These are phyloP conservation scores for Steinernema hermaphroditum DNA, from an alignment of 2,888 invertebrate species.

Conservation along the genomic window DNA sequence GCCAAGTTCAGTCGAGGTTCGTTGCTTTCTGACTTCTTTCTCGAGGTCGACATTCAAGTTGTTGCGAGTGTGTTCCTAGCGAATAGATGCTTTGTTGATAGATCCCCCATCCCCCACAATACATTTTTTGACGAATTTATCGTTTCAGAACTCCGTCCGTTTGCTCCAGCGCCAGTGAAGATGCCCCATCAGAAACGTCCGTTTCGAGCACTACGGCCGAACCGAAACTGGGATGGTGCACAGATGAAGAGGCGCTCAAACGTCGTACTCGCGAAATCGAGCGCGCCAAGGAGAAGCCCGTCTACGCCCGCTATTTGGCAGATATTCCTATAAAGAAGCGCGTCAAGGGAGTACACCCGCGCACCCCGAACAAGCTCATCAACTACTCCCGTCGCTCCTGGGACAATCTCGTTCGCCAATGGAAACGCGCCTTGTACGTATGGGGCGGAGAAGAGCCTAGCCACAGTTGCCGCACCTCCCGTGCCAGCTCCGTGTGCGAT, in stretches of 20 bases:
- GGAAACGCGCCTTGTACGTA: slow-evolving; percentile 60
- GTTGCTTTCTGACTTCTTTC: no score
- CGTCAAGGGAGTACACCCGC: slow-evolving; percentile 74
- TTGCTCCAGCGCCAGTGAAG: no score
- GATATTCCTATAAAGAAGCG: slow-evolving; percentile 51
- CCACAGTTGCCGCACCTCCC: no score
- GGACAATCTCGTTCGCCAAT: slow-evolving; percentile 75
- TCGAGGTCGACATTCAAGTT: no score
- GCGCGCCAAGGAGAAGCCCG: slow-evolving; percentile 58
- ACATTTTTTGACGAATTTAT: no score
- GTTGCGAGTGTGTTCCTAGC: no score
- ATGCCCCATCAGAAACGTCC: no score
- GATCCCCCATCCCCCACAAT: no score
- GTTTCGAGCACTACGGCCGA: slow-evolving; percentile 36
- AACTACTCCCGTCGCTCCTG: slow-evolving; percentile 90
- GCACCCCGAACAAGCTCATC: slow-evolving; percentile 83
- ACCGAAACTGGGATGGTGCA: slow-evolving; percentile 62
- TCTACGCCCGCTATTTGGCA: slow-evolving; percentile 52
- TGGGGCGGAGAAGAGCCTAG: slow-evolving; percentile 56
- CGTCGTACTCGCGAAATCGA: slow-evolving; percentile 57
- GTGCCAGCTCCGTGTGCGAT: no score
- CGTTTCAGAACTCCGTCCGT: no score
- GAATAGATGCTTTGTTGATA: no score
- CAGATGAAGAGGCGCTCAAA: slow-evolving; percentile 49
- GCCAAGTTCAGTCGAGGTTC: no score